Evolutionary conservation across 2,797 vertebrate species (phyloP), one percentile per base, ranked within the genome.

Genomic region (Crenuchus spilurus): DNA sequence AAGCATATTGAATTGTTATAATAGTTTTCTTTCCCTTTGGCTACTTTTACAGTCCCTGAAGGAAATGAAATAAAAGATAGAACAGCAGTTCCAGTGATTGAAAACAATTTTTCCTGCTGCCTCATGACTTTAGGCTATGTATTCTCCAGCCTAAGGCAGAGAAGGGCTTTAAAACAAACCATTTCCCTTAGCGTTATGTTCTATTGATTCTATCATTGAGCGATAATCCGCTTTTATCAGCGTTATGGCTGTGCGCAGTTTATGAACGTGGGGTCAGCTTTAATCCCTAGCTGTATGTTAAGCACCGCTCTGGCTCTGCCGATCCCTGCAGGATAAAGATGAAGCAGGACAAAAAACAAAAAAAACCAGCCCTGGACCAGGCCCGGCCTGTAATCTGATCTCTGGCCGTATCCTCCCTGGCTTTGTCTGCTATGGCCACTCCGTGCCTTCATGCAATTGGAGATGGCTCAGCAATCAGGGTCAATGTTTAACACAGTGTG

Each of bases 201-300:
- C 82, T 86, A 93, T 91, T 87, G 91, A 94, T 91, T 91, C 86
- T 87, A 88, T 91, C 81, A 83, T 89, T 76, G 70, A 82, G 83
- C 48, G 84, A 84, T 94, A 94, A 95, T 94, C 89, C 86, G 81
- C 58, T 92, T 89, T 87, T 88, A 92, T 92, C 87, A 87, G 84
- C 79, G 74, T 67, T 89, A 75, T 85, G 87, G 82, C 83, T 86
- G 87, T 90, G 92, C 88, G 85, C 72, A 86, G 87, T 92, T 88
- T 84, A 80, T 80, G 84, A 88, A 82, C 90, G 90, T 6, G 82
- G 78, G 77, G 82, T 84, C 78, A 75, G 30, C 31, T 71, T 85
- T 91, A 82, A 85, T 91, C 87, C 82, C 81, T 72, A 52, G 68
- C 80, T 77, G 73, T 82, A 82, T 78, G 83, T 86, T 83, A 83